These are phyloP conservation scores for Eolophus roseicapilla DNA, from an alignment of 2,113 vertebrate genomes.

Conservation along the genomic window DNA sequence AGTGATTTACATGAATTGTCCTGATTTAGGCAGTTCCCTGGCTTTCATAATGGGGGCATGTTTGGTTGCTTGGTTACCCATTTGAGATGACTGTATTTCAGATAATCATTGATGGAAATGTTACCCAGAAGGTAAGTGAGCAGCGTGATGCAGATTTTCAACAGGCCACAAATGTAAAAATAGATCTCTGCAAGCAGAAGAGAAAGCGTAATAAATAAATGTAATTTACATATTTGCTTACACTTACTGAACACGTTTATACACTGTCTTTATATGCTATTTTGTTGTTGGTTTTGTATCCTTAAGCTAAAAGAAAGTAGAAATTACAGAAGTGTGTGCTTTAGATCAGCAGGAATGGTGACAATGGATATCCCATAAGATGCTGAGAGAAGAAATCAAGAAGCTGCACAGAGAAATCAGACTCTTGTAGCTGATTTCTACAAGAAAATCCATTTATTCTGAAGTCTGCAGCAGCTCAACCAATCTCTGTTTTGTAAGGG, in stretches of 20 bases:
- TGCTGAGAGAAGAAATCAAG: background rate
- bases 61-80: slow-evolving; percentile 48
- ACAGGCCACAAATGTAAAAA: background rate
- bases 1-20: slow-evolving; percentile 14
- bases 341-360: background rate
- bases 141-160: background rate
- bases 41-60: background rate
- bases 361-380: background rate
- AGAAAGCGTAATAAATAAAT: background rate
- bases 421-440: background rate
- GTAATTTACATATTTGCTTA: slow-evolving; percentile 10
- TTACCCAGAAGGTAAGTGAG: slow-evolving; percentile 4
- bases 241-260: background rate
- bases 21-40: background rate
- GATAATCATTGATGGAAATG: slow-evolving; percentile 11
- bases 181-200: background rate
- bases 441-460: background rate
- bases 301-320: background rate
- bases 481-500: slow-evolving; percentile 28
- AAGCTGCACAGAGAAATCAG: background rate
- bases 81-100: slow-evolving; percentile 20
- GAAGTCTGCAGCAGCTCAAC: background rate
- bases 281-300: background rate
- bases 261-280: background rate
- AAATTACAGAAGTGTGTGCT: background rate